Percentiles rank a stretch among this genome's conserved stretches.
Conservation (phyloP, 2,888 invertebrate species). For the Cheiracanthium punctorium region DNA sequence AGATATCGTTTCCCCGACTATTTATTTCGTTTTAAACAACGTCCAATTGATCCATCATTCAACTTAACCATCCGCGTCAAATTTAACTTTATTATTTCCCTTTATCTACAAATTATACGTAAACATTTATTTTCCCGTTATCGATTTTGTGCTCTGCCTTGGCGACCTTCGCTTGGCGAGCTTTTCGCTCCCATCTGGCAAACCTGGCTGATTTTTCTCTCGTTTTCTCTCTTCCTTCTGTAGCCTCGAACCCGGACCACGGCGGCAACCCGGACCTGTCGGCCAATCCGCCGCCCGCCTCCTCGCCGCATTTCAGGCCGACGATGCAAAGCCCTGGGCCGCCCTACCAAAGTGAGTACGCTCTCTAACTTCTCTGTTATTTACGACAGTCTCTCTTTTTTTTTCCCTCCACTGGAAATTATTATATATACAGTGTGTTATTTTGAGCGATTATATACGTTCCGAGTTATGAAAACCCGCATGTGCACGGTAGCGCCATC, state of each 20-base stretch:
- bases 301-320: constrained; percentile 66
- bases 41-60: constrained; percentile 32
- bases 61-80: constrained; percentile 62
- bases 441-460: neutral
- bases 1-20: constrained; percentile 4
- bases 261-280: constrained; percentile 69
- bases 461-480: constrained; percentile 33
- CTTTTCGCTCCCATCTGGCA: constrained; percentile 10
- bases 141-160: constrained; percentile 18
- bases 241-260: constrained; percentile 70
- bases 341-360: constrained; percentile 69
- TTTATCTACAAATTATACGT: constrained; percentile 53
- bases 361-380: constrained; percentile 18
- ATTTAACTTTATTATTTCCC: constrained; percentile 60
- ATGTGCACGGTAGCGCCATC: constrained; percentile 60
- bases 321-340: constrained; percentile 71
- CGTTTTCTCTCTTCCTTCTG: constrained; percentile 38
- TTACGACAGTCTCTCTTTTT: neutral
- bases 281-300: constrained; percentile 67
- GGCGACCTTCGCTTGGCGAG: constrained; percentile 54
- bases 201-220: constrained; percentile 49
- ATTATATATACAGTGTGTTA: neutral
- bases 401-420: neutral
- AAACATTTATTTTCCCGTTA: constrained; percentile 58
- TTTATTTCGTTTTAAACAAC: constrained; percentile 19